Base-by-base conservation (phyloP, 2,113 vertebrate species). In the Peucedramus taeniatus region DNA sequence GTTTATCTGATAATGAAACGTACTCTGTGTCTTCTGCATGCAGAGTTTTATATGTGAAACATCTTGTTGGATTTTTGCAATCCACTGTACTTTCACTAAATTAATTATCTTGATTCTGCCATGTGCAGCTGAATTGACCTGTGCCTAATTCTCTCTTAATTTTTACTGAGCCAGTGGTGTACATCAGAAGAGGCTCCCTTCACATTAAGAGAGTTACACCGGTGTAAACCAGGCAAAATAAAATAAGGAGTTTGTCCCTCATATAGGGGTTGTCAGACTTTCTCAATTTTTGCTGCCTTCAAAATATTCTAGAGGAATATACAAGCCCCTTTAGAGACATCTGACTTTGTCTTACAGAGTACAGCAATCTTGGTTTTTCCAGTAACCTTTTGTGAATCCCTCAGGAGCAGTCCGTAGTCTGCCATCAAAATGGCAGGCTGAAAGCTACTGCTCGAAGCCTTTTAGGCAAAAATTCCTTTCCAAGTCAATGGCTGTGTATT, bases 391-490 rank as follows among this genome's bases (percentile, higher is more conserved):
- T 0, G 19, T 60, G 60, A 93, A 83, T 94, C 91, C 86, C 96
- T 83, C 57, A 40, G 93, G 95, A 93, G 49, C 54, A 70, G 86
- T 59, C 59, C 0, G 0, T 35, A 37, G 49, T 49, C 86, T 90
- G 83, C 71, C 68, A 28, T 83, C 64, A 59, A 95, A 95, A 90
- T 77, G 89, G 94, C 80, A 78, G 83, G 51, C 69, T 89, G 88
- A 90, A 86, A 93, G 91, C 79, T 1, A 3, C 83, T 50, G 51
- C 90, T 92, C 12, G 5, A 47, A 96, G 89, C 89, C 89, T 97
- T 90, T 94, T 71, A 92, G 86, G 95, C 89, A 93, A 78, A 78
- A 84, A 90, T 78, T 94, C 51, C 56, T 30, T 97, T 97, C 95
- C 94, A 90, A 90, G 91, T 93, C 91, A 94, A 19, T 91, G 95